Conservation (phyloP, 1,140 invertebrate species). For the Drosophila tropicalis region DNA sequence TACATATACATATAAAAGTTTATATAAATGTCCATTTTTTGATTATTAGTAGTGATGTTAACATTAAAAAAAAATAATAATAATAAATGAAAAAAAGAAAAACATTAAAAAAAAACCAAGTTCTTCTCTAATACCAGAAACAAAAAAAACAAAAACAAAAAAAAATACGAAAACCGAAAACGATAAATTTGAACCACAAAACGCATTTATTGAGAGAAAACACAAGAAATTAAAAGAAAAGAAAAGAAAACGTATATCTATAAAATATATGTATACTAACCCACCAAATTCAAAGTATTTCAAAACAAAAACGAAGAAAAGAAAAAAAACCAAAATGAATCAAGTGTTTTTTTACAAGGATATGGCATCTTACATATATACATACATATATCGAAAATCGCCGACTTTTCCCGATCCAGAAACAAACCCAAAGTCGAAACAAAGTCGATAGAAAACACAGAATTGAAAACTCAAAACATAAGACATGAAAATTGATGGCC, state of each 20-base stretch:
- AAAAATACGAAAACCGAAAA: slow-evolving; percentile 13
- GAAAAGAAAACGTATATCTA: slow-evolving; percentile 68
- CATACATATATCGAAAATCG: background rate
- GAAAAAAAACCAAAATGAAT: slow-evolving; percentile 25
- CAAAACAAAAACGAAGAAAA: slow-evolving; percentile 49
- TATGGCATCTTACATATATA: background rate
- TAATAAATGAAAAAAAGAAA: slow-evolving; percentile 12
- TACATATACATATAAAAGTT: slow-evolving; percentile 72
- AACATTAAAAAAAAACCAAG: slow-evolving; percentile 41
- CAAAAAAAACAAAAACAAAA: slow-evolving; percentile 14
- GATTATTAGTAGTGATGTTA: slow-evolving; percentile 81
- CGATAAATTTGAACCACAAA: slow-evolving; percentile 20
- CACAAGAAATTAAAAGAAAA: slow-evolving; percentile 6
- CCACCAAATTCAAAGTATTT: slow-evolving; percentile 82
- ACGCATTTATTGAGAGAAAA: slow-evolving; percentile 44
- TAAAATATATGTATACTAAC: slow-evolving; percentile 82
- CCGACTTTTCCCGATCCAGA: slow-evolving; percentile 7
- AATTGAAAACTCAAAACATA: slow-evolving; percentile 4
- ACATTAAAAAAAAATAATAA: slow-evolving; percentile 34
- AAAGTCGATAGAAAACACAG: slow-evolving; percentile 3
- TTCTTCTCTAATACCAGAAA: slow-evolving; percentile 19
- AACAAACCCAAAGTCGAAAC: slow-evolving; percentile 9
- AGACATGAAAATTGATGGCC: slow-evolving; percentile 22
- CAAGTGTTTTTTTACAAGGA: background rate
- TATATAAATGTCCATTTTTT: slow-evolving; percentile 82